These are phyloP conservation scores for Rambutsinella grinnellia DNA, from an alignment of 2,888 invertebrate genomes.

Conservation along the genomic window DNA sequence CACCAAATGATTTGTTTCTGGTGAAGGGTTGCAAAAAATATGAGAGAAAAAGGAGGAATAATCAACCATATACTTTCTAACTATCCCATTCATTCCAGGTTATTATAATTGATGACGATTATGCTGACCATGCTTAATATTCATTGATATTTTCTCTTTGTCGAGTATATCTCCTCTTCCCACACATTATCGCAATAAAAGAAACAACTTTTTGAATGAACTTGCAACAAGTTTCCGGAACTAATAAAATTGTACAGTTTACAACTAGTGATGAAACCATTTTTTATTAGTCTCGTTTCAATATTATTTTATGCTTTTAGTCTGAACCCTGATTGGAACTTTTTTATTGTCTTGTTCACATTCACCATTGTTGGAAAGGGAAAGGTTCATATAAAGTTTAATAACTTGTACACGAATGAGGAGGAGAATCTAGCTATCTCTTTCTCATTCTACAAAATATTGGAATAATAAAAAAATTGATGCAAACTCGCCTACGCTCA, in stretches of 20 bases:
- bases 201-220: too few relatives aligned
- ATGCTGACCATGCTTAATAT: too few relatives aligned
- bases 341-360: too few relatives aligned
- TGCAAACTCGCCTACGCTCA: background rate
- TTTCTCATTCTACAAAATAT: conserved; percentile 6
- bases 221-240: background rate
- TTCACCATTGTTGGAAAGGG: background rate
- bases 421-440: conserved; percentile 21
- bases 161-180: too few relatives aligned
- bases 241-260: too few relatives aligned
- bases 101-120: too few relatives aligned
- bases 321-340: background rate
- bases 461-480: conserved; percentile 24
- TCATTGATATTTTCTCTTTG: too few relatives aligned
- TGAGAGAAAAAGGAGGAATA: background rate
- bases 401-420: conserved; percentile 4
- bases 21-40: conserved; percentile 2
- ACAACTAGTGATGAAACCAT: too few relatives aligned
- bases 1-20: background rate
- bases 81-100: too few relatives aligned
- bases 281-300: too few relatives aligned
- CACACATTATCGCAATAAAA: too few relatives aligned
- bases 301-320: background rate
- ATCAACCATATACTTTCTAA: too few relatives aligned
- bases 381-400: background rate